Evolutionary conservation across 2,797 vertebrate species (phyloP), one percentile per base, ranked within the genome.

Genomic region (Benthosema pterotum): DNA sequence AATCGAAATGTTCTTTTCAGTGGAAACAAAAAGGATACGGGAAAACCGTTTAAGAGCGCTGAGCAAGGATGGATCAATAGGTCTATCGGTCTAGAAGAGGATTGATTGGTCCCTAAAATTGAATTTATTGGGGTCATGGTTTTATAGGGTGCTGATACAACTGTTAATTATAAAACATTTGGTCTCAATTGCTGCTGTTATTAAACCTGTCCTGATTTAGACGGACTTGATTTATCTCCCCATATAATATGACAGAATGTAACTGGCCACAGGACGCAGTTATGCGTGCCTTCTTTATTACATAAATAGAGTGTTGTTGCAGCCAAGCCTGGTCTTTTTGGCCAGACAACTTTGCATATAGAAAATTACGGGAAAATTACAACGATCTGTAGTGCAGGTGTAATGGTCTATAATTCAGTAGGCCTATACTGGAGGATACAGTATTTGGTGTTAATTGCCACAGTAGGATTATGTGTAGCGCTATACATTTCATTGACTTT

Each of bases 141-240:
- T 97, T 95, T 95, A 95, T 94, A 92, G 90, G 91, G 89, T 93
- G 94, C 94, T 94, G 93, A 95, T 95, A 93, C 93, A 94, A 92
- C 93, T 92, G 94, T 94, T 95, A 96, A 96, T 95, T 95, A 94
- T 93, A 94, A 92, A 93, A 95, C 94, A 94, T 93, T 94, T 94
- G 86, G 91, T 93, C 92, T 93, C 93, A 91, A 92, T 93, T 86
- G 94, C 89, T 91, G 87, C 92, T 89, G 91, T 94, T 94, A 96
- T 95, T 95, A 96, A 94, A 94, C 83, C 93, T 92, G 90, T 92
- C 92, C 93, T 89, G 92, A 93, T 93, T 93, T 91, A 91, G 90
- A 85, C 83, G 85, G 67, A 12, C 78, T 85, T 92, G 91, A 95
- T 95, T 94, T 92, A 93, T 94, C 89, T 92, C 81, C 75, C 82